phyloP scores from a whole-genome alignment of 2,113 vertebrate species.

The Protobothrops mucrosquamatus region DNA sequence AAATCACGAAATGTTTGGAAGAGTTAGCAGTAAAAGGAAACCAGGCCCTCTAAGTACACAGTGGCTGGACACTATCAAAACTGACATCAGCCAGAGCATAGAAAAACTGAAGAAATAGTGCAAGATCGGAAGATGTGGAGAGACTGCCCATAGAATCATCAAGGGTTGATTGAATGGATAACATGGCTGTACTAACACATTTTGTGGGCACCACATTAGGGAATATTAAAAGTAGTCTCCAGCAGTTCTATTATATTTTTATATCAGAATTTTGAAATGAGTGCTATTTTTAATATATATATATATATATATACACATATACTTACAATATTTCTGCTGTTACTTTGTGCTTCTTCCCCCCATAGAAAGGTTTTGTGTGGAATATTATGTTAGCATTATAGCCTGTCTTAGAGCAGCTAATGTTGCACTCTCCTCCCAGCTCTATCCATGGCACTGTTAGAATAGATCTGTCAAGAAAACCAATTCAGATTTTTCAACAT shows the following conservation, averaged over 20 bases:
- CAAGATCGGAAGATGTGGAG: not conserved
- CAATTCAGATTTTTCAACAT: constrained; percentile 7
- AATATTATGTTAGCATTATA: constrained; percentile 93
- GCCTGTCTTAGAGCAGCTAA: constrained; percentile 94
- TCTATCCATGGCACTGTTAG: constrained; percentile 99
- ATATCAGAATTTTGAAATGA: not conserved
- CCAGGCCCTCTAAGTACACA: not conserved
- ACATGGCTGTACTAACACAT: not conserved
- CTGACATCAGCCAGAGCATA: not conserved
- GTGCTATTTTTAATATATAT: not conserved
- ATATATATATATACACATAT: not conserved
- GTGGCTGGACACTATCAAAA: not conserved
- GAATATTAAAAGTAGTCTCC: not conserved
- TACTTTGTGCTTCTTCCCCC: constrained; percentile 97
- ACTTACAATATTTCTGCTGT: constrained; percentile 98
- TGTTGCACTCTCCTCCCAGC: constrained; percentile 95
- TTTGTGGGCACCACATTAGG: not conserved
- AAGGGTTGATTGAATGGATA: not conserved
- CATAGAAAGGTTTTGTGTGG: constrained; percentile 99
- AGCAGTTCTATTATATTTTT: not conserved
- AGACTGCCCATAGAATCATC: not conserved
- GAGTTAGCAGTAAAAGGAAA: not conserved
- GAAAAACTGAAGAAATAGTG: not conserved
- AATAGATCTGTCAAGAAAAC: constrained; percentile 84
- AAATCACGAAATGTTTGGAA: not conserved